Evolutionary conservation across 1,140 invertebrate genomes (phyloP), one percentile per base, ranked within the genome.

Genomic region (Patella vulgata): DNA sequence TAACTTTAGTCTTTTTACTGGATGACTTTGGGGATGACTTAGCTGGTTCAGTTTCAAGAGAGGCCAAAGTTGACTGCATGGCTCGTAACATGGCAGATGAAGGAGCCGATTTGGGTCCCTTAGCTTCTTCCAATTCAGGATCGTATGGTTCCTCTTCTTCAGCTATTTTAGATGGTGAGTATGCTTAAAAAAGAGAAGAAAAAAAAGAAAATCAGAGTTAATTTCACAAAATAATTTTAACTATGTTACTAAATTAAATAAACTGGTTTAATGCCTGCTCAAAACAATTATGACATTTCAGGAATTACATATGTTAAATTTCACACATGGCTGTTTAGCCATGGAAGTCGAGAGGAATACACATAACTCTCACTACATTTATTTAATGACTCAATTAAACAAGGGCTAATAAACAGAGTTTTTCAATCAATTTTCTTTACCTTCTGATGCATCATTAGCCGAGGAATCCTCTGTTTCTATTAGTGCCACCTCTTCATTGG

Each of bases 41-140:
- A 9, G 30, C 17, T 19, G n/a, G 23, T 14, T 31, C 21, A 40
- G 19, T 17, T 36, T 31, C 14, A 19, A n/a, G 21, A 27, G 25
- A 30, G 50, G 33, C 33, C 33, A 36, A 36, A 8, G 33, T 36
- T 14, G 14, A 14, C 33, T 36, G 6, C 33, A 36, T 36, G 5
- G 33, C 33, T 36, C 33, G 5, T 5, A 14, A 5, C 33, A 36
- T 36, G 14, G 33, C 33, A 8, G 33, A 36, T 36, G 33, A 36
- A 28, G 48, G 66, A 43, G 30, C 36, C 36, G 17, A 44, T 59
- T 53, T 46, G 33, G 19, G 48, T 54, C 28, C 51, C 31, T 46
- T 57, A 54, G 42, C 60, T 36, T 36, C 33, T 14, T 36, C 57
- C 63, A 12, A 89, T 68, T 90, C 90, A 27, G 93, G 93, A 72